phyloP scores from a whole-genome alignment of 2,113 vertebrate genomes.

The Burhinus bistriatus region DNA sequence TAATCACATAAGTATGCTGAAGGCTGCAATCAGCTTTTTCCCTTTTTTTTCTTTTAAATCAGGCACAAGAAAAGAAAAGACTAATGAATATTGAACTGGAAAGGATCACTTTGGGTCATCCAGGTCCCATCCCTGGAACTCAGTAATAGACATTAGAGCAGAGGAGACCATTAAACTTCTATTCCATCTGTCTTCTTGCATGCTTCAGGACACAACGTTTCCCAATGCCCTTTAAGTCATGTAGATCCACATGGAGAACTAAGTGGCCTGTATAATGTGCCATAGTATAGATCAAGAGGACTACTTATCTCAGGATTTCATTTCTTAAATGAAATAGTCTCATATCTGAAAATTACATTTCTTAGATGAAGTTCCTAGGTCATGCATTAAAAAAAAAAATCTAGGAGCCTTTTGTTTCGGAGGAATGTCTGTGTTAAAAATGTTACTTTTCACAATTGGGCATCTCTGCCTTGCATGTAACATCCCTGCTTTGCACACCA shows the following conservation, averaged over 20 bases:
- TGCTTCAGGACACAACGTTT: neutral
- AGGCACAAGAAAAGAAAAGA: neutral
- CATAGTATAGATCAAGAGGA: neutral
- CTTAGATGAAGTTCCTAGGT: neutral
- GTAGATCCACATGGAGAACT: neutral
- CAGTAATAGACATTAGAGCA: neutral
- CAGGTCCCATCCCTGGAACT: neutral
- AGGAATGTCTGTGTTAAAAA: neutral
- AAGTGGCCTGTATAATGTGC: neutral
- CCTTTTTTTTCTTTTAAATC: neutral
- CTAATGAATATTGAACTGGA: neutral
- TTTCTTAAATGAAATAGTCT: neutral
- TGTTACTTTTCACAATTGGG: neutral
- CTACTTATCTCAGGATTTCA: neutral
- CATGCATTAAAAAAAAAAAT: no score
- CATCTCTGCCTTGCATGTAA: neutral
- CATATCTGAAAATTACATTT: neutral
- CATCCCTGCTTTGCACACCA: neutral
- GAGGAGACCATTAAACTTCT: neutral
- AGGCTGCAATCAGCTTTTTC: neutral
- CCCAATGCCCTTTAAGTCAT: neutral
- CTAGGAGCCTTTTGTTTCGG: neutral
- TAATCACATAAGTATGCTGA: neutral
- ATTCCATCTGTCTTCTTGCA: neutral
- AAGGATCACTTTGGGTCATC: neutral